Conservation (phyloP, 2,888 invertebrate genomes). For the Serripes groenlandicus region DNA sequence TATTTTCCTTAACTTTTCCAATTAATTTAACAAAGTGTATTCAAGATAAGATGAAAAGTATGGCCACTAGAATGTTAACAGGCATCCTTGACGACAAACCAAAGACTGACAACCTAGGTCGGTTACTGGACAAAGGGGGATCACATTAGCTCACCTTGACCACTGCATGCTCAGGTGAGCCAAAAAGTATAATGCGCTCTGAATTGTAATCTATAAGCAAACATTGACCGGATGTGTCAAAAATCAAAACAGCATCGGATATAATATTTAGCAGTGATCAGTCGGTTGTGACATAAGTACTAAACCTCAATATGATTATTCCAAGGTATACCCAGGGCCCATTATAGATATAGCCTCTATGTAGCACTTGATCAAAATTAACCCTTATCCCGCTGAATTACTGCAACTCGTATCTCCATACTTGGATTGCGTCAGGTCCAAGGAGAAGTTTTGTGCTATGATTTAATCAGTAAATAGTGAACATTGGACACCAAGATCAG, state of each 20-base stretch:
- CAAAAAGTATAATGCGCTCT: background rate
- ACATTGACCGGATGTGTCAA: background rate
- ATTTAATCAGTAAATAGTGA: too few species aligned
- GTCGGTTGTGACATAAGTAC: too few species aligned
- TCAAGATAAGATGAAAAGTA: background rate
- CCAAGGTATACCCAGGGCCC: too few species aligned
- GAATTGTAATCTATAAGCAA: background rate
- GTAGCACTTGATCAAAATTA: background rate
- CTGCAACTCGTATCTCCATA: too few species aligned
- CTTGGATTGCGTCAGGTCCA: too few species aligned
- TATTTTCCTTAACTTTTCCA: background rate
- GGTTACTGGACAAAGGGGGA: background rate
- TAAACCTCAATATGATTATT: too few species aligned
- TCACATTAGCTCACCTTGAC: background rate
- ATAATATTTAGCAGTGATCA: background rate
- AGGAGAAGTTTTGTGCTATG: too few species aligned
- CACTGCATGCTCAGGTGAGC: constrained; percentile 8
- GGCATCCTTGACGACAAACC: too few species aligned
- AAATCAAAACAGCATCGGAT: background rate
- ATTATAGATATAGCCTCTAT: background rate
- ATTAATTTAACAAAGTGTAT: background rate
- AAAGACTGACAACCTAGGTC: background rate
- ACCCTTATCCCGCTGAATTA: too few species aligned
- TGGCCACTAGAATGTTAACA: background rate
- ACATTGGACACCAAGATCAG: too few species aligned